Evolutionary conservation across 2,888 invertebrate species (phyloP), one percentile per base, ranked within the genome.

Genomic region (Cetonia aurata): DNA sequence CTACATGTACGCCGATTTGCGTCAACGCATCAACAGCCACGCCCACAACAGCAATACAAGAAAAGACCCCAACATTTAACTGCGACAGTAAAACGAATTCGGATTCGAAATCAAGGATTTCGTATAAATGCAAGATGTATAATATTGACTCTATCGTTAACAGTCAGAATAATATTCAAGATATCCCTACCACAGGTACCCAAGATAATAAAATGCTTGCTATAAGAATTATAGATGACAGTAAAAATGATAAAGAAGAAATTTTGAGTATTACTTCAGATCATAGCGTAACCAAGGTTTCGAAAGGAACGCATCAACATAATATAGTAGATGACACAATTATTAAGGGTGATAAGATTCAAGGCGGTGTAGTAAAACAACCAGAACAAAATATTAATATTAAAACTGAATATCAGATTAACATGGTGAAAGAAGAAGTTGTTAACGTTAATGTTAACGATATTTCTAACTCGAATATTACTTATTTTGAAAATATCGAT

Each of bases 11-110:
- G 10, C 6, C 70, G 50, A 57, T 69, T 50, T 37, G 50, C 53
- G 50, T 9, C 59, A 67, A 33, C 67, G 41, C 79, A 84, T 0
- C 85, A 86, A 74, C 84, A 85, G 0, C 83, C 85, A 19, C 86
- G 65, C n/a, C 59, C 56, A 65, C 55, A 67, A 44, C 56, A 44
- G 57, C 55, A 67, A 41, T 52, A 48, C 37, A 1, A 8, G 37
- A 37, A 37, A 37, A 10, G 10, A 6, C 46, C 46, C 56, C 55
- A 17, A 19, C 15, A 17, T 53, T 52, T 25, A 52, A 52, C 17
- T 52, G 13, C 33, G n/a, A 60, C 13, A 10, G 6, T 37, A 50
- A 50, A 37, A 46, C 50, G 50, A 65, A 50, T 50, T 15, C 37
- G 50, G 50, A 37, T 50, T 50, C 62, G 6, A 65, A 65, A 17